phyloP scores from a whole-genome alignment of 2,113 vertebrate genomes.

The Hylia prasina region DNA sequence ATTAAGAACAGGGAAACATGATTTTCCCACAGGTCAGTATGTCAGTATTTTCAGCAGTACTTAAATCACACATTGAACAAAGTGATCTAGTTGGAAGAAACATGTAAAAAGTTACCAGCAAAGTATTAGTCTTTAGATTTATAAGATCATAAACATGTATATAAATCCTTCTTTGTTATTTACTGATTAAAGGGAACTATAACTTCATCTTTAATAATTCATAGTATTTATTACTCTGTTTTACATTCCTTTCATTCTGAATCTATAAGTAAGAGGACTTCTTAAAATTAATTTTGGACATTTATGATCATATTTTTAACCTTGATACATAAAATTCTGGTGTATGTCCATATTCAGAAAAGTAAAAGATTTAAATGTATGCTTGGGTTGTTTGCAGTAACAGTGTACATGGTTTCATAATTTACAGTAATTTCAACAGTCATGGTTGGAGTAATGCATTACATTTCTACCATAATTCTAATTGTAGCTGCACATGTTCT shows the following conservation, averaged over 20 bases:
- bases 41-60: not conserved
- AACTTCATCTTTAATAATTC: not conserved
- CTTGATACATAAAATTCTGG: not conserved
- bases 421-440: not conserved
- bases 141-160: not conserved
- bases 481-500: not conserved
- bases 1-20: not conserved
- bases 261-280: not conserved
- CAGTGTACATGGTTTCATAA: not conserved
- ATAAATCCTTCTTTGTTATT: not conserved
- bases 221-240: not conserved
- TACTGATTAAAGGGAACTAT: not conserved
- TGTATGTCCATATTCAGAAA: not conserved
- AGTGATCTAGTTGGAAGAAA: not conserved
- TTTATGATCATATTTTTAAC: not conserved
- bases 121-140: not conserved
- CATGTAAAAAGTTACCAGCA: not conserved
- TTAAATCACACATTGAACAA: conserved; percentile 6
- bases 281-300: not conserved
- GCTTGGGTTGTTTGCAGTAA: not conserved
- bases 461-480: not conserved
- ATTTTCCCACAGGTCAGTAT: not conserved
- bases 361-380: not conserved
- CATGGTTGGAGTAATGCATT: not conserved
- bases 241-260: not conserved